Base-by-base conservation (phyloP, 2,113 vertebrate species). In the Herpetotheres cachinnans region DNA sequence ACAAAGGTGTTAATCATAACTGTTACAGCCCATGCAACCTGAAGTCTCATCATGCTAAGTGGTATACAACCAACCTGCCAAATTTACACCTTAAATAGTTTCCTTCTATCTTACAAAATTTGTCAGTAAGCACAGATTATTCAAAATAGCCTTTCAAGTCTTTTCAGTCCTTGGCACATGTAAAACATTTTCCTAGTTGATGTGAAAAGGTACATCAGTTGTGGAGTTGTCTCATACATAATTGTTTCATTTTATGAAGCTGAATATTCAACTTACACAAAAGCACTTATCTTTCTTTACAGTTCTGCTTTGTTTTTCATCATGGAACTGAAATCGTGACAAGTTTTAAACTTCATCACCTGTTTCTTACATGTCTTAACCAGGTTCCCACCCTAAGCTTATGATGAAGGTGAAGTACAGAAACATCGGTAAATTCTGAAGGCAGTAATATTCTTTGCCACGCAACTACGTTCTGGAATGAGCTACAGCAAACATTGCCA, bases 381-480 rank as follows among this genome's bases (percentile, higher is more conserved):
- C 63, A 66, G 13, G 9, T 22, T 62, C 69, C 42, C 36, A 66
- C 9, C 46, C 44, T 7, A 11, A 10, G 1, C 16, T 85, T 10
- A 29, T 0, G 3, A 42, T 13, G 30, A 62, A 69, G 50, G 18
- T 34, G 30, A 82, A 70, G 32, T 7, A 10, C 4, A 30, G 38
- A 77, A 29, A 49, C 6, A 1, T 4, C 1, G 1, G 25, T 54
- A n/a, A 81, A 63, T 47, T 74, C 55, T 38, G 55, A 62, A 55
- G 67, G 66, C 47, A 67, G 0, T 11, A 13, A 25, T n/a, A 18
- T 22, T n/a, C 42, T 58, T 67, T 58, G 13, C 27, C 66, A 54
- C 0, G 0, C 0, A 2, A 19, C 36, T 15, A 8, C 14, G 24
- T 17, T 63, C 77, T 78, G 59, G 40, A 78, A 30, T 5, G 30